Evolutionary conservation across 2,113 vertebrate species (phyloP).

Genomic region (Ursus arctos): DNA sequence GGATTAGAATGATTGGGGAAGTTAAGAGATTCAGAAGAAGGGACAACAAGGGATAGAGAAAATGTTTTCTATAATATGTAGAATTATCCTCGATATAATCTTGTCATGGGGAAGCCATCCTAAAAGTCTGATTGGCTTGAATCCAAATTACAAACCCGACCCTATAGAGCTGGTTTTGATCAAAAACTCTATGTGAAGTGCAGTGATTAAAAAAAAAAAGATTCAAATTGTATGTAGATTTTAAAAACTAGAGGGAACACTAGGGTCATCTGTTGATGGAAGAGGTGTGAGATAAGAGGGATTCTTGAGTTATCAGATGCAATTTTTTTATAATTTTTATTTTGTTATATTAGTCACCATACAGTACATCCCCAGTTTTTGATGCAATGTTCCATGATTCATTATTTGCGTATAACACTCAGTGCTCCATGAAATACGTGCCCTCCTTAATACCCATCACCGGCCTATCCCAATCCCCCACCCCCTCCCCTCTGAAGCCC

Average conservation of each 20-base stretch:
- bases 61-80: background rate
- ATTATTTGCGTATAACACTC: no score
- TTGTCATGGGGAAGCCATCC: background rate
- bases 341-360: no score
- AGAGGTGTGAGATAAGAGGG: background rate
- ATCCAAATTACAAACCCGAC: background rate
- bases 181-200: background rate
- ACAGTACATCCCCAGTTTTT: no score
- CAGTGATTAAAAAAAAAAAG: background rate
- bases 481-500: no score
- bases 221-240: background rate
- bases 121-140: background rate
- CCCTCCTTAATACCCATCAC: no score
- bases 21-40: background rate
- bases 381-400: no score
- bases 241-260: background rate
- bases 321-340: no score
- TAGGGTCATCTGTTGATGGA: background rate
- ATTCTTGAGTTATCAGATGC: background rate
- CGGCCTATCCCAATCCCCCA: no score
- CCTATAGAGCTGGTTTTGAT: background rate
- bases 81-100: background rate
- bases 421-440: no score
- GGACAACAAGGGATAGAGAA: background rate
- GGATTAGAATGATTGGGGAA: background rate